Evolutionary conservation across 2,888 invertebrate species (phyloP), one percentile per base, ranked within the genome.

Genomic region (Dicranocentrus wangi): DNA sequence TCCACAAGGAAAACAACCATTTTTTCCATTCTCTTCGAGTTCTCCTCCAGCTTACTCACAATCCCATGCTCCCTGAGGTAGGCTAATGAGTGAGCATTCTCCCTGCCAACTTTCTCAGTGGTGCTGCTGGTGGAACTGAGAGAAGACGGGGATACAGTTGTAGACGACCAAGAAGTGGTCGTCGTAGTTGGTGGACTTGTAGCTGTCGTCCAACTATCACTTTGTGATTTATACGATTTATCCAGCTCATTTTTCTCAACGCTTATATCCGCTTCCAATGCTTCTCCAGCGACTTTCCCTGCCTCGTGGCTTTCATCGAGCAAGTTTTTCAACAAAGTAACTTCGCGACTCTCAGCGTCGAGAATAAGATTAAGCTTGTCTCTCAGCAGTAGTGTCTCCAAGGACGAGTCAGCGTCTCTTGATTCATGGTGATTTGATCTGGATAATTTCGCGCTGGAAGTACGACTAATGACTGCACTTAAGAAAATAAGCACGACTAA

Each of bases 1-100:
- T 85, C 84, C 17, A 81, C 83, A 19, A 85, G 76, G 60, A 85
- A 81, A 23, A 83, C 80, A 27, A 85, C 83, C 83, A 85, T 83
- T 51, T 80, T 83, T 19, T 85, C 85, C 84, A 85, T 85, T 66
- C 84, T 43, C 53, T 83, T 81, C 13, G 83, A 83, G 76, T 84
- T 85, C 65, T 83, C 85, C 17, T 81, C 81, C 68, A 85, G 65
- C 70, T 85, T 84, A n/a, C 65, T 53, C 47, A 84, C 75, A 28
- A 85, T 75, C 66, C 81, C 79, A 21, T 80, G 55, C 39, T 82
- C 82, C 42, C 79, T 23, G 25, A 82, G 61, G 61, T 69, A 76
- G 23, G 51, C 61, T 25, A 82, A 58, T 39, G 77, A 69, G 69
- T 69, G 69, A 60, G n/a, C 3, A 27, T 32, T 47, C 47, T 21